These are phyloP conservation scores for Grallaria varia DNA, from an alignment of 2,113 vertebrate species.

Conservation along the genomic window DNA sequence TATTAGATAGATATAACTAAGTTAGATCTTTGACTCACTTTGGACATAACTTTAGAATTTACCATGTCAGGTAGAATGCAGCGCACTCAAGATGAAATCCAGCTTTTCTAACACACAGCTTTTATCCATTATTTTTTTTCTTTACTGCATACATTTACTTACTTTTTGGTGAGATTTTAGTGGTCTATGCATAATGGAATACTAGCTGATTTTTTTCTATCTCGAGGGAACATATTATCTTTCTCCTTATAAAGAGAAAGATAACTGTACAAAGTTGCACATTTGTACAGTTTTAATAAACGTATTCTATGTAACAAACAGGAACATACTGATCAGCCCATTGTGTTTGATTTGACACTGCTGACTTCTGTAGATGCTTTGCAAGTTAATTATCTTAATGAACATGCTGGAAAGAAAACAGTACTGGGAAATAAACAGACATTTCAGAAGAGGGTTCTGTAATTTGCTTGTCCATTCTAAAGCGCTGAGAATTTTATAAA, in stretches of 20 bases:
- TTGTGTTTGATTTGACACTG: not conserved
- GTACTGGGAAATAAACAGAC: not conserved
- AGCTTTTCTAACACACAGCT: not conserved
- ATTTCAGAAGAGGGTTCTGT: not conserved
- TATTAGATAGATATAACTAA: not conserved
- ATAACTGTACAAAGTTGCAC: no score
- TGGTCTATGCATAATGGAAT: not conserved
- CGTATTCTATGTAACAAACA: not conserved
- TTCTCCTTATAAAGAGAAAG: no score
- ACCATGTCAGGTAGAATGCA: not conserved
- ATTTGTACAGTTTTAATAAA: not conserved
- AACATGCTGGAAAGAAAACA: not conserved
- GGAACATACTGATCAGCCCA: not conserved
- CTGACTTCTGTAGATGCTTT: not conserved
- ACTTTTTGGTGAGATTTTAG: not conserved
- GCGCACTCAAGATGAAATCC: not conserved
- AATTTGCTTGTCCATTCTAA: not conserved
- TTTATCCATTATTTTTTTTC: not conserved
- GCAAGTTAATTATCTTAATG: not conserved
- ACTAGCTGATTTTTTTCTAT: not conserved
- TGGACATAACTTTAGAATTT: not conserved
- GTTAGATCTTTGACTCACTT: not conserved
- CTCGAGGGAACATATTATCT: not conserved
- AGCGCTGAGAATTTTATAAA: not conserved
- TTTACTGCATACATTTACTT: not conserved